These are phyloP conservation scores for Bubo scandiacus DNA, from an alignment of 2,113 vertebrate species.

Conservation along the genomic window DNA sequence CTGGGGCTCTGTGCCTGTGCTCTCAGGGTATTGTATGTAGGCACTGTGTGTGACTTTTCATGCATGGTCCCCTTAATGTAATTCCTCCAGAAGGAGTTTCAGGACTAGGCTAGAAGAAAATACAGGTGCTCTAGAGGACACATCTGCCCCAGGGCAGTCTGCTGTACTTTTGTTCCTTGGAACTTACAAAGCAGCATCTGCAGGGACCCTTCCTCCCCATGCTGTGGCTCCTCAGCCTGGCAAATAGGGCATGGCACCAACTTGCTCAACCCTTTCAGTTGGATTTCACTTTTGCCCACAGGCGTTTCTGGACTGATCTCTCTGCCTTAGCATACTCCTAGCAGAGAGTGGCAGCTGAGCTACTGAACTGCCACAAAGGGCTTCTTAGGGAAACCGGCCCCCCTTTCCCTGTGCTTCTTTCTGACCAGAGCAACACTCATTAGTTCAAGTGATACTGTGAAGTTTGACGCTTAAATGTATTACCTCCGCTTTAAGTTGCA, in stretches of 20 bases:
- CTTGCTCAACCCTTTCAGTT: not conserved
- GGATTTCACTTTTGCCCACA: not conserved
- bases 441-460: not conserved
- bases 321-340: not conserved
- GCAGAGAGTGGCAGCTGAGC: not conserved
- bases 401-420: not conserved
- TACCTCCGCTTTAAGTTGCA: not conserved
- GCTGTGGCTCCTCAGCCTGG: not conserved
- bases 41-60: not conserved
- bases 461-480: not conserved
- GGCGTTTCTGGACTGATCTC: not conserved
- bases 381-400: not conserved
- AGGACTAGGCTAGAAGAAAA: not conserved
- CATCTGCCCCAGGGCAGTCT: not conserved
- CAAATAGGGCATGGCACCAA: not conserved
- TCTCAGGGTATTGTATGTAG: not conserved
- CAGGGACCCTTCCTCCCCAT: not conserved
- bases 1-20: not conserved
- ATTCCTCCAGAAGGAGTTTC: not conserved
- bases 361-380: not conserved
- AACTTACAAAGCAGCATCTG: not conserved
- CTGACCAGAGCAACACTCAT: not conserved
- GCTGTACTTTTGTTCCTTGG: not conserved
- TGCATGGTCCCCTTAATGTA: not conserved
- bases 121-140: not conserved